phyloP scores from a whole-genome alignment of 2,113 vertebrate genomes.

The Gobio gobio region DNA sequence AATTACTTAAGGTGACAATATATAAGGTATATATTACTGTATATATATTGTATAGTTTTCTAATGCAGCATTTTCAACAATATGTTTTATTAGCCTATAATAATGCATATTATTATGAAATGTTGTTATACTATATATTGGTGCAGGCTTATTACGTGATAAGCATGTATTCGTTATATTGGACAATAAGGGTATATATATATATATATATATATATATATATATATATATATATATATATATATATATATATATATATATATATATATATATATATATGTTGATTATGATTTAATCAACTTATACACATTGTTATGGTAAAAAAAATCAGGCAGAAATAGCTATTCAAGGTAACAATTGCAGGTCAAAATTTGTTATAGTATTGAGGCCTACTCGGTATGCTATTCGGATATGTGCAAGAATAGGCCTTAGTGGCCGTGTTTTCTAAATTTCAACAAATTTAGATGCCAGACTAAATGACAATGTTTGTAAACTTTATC shows the following conservation, averaged over 20 bases:
- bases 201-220: too few relatives aligned
- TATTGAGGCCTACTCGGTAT: neutral
- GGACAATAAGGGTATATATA: too few relatives aligned
- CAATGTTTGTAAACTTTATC: too few relatives aligned
- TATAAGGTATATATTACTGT: neutral
- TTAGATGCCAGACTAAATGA: too few relatives aligned
- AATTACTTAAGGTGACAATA: neutral
- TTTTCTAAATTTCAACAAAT: neutral
- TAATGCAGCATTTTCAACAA: neutral
- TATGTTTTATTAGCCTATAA: neutral
- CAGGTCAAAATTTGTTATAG: neutral
- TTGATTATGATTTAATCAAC: neutral
- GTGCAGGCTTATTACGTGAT: neutral
- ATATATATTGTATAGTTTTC: neutral
- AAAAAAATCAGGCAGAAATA: neutral
- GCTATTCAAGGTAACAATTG: neutral
- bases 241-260: too few relatives aligned
- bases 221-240: too few relatives aligned
- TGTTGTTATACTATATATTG: neutral
- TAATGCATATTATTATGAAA: neutral
- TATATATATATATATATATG: too few relatives aligned
- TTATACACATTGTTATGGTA: neutral
- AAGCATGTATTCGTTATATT: neutral
- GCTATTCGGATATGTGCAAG: neutral
- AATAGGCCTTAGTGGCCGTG: neutral